Evolutionary conservation across 2,888 invertebrate species (phyloP), one percentile per base, ranked within the genome.

Genomic region (Platycheirus rosarum): DNA sequence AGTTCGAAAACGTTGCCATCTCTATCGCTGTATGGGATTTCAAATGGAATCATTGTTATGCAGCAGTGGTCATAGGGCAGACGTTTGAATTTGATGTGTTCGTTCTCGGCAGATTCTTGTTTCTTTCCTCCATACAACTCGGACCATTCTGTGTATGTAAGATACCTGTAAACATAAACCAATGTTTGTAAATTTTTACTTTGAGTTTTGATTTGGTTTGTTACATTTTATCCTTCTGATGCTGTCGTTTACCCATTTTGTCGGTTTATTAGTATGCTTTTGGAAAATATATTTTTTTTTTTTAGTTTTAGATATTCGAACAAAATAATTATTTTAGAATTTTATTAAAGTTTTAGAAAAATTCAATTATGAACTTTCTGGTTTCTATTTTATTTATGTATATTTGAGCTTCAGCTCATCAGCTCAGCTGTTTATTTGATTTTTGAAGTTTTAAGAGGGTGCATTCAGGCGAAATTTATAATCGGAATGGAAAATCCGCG

Each of bases 1-100:
- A 98, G 91, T 89, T 99, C 99, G 89, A 97, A 99, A 42, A 99
- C 93, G 88, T 98, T 96, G 8, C 99, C 99, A 85, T 97, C 94
- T 11, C 91, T 90, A 86, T 98, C 98, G 88, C 97, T 96, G 86
- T 97, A 97, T 0, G 99, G 98, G 88, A 95, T 94, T 84, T 97
- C 95, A 88, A 97, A 98, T 0, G 98, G 98, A 87, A 96, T 95
- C 84, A 99, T 92, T 14, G 97, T 97, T 29, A 99, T 91, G 86
- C 97, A 96, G 89, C 98, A 98, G 88, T 97, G 97, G 89, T 96
- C 95, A 88, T 94, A 98, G 0, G 99, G 99, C 7, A 99, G 92
- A 66, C 99, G 93, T 87, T 96, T 94, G 88, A 99, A 99, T 84
- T 95, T 94, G 3, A 95, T 93, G 86, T 95, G 95, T 87, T 95